A percentile compares a stretch with the other conserved stretches of the same genome.
Conservation (phyloP, 2,888 invertebrate species). For the Andrena bicolor region DNA sequence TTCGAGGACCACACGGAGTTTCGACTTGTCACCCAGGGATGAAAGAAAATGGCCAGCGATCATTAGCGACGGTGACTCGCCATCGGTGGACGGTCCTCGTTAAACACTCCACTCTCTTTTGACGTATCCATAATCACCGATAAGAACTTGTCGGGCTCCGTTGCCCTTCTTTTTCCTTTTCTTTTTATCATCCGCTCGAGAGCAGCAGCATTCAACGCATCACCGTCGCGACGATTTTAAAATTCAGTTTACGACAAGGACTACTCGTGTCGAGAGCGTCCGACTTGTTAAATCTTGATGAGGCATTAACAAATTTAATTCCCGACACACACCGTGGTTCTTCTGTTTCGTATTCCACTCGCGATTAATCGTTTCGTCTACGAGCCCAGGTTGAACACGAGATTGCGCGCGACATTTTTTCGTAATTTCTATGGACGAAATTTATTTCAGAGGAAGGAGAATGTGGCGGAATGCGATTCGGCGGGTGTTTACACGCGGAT, state of each 20-base stretch:
- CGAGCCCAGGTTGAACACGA: neutral
- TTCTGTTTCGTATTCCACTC: neutral
- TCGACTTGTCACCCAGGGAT: constrained; percentile 71
- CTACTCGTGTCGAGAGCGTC: constrained; percentile 27
- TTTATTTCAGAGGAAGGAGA: neutral
- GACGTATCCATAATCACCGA: constrained; percentile 78
- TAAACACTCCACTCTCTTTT: constrained; percentile 73
- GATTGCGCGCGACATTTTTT: neutral
- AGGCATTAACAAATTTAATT: constrained; percentile 21
- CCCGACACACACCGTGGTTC: neutral
- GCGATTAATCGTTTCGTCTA: neutral
- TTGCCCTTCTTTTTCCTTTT: constrained; percentile 25
- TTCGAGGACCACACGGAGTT: constrained; percentile 73
- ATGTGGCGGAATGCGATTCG: neutral
- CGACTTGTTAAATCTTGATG: constrained; percentile 39
- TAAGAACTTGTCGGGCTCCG: constrained; percentile 66
- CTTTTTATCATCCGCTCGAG: constrained; percentile 57
- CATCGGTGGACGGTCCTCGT: constrained; percentile 74
- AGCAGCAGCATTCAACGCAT: constrained; percentile 51
- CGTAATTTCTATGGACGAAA: neutral
- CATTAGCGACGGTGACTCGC: constrained; percentile 80
- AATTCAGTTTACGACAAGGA: constrained; percentile 44
- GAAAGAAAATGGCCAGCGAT: constrained; percentile 75
- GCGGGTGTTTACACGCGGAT: constrained; percentile 5
- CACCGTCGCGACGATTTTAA: constrained; percentile 49